These are phyloP conservation scores for Drosophila leonis DNA, from an alignment of 2,888 invertebrate genomes.

Conservation along the genomic window DNA sequence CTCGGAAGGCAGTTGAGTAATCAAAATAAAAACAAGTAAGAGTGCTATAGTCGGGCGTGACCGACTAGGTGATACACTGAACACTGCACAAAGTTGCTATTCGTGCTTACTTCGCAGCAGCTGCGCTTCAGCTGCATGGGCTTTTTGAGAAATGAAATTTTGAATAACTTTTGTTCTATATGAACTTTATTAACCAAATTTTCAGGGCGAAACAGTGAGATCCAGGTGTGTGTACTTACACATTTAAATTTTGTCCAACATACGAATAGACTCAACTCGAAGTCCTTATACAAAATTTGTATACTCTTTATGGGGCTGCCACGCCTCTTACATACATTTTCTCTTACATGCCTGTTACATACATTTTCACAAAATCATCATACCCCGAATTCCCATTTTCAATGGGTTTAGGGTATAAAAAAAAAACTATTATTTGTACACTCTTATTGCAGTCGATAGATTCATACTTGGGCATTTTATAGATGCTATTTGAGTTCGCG, in stretches of 20 bases:
- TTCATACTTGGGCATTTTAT: conserved; percentile 6
- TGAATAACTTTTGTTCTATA: no score
- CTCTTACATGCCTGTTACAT: neutral
- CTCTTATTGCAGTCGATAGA: conserved; percentile 7
- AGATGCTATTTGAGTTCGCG: conserved; percentile 8
- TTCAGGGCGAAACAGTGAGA: neutral
- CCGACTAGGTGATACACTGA: neutral
- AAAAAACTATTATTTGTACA: neutral
- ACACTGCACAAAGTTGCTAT: neutral
- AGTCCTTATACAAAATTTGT: no score
- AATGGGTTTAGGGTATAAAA: neutral
- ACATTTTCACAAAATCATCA: neutral
- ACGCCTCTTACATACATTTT: neutral
- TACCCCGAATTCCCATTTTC: neutral
- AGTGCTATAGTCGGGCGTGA: neutral
- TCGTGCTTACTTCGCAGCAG: no score
- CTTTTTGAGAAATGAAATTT: no score
- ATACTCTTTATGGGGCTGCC: neutral
- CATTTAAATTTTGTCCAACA: no score
- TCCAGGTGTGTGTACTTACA: neutral
- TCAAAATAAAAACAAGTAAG: neutral
- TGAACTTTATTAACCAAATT: no score
- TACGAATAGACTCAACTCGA: no score
- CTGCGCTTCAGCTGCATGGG: no score
- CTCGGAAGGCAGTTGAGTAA: neutral